Percentiles rank a stretch among this genome's conserved stretches.
Evolutionary conservation across 2,797 vertebrate species (phyloP).

Genomic region (Ambastaia sidthimunki): DNA sequence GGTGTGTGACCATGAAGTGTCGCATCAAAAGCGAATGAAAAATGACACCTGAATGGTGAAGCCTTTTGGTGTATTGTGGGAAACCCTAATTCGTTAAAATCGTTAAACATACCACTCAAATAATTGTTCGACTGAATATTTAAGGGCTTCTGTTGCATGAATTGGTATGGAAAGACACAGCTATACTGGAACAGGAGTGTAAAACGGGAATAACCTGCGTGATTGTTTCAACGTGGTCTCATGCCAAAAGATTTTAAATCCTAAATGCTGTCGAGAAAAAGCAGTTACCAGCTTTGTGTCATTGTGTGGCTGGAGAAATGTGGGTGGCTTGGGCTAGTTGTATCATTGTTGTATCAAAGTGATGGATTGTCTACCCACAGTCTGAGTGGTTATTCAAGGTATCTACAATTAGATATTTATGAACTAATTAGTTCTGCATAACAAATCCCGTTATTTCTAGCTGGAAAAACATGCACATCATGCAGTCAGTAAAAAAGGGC

Average conservation of each 20-base stretch:
- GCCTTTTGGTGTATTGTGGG: slow-evolving; percentile 3
- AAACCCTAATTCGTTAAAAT: slow-evolving; percentile 51
- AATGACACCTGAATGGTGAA: slow-evolving; percentile 65
- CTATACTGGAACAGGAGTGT: slow-evolving; percentile 57
- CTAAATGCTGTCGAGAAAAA: slow-evolving; percentile 48
- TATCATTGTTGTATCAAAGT: slow-evolving; percentile 5
- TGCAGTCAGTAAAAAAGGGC: not conserved
- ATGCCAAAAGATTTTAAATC: slow-evolving; percentile 15
- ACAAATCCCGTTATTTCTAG: not conserved
- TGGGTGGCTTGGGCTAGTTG: slow-evolving; percentile 11
- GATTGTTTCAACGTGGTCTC: no score
- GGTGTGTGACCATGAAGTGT: no score
- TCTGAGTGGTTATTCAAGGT: slow-evolving; percentile 4
- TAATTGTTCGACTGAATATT: slow-evolving; percentile 65
- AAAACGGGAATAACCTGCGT: slow-evolving; percentile 56
- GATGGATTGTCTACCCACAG: not conserved
- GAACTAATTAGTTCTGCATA: slow-evolving; percentile 3
- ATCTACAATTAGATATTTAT: slow-evolving; percentile 12
- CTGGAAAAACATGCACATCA: not conserved
- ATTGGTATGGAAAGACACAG: slow-evolving; percentile 69
- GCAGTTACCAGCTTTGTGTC: not conserved
- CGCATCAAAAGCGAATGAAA: slow-evolving; percentile 69
- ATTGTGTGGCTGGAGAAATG: slow-evolving; percentile 31
- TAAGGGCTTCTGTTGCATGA: slow-evolving; percentile 60
- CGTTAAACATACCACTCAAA: slow-evolving; percentile 62